These are phyloP conservation scores for Sepioteuthis lessoniana DNA, from an alignment of 2,888 invertebrate species.

Conservation along the genomic window DNA sequence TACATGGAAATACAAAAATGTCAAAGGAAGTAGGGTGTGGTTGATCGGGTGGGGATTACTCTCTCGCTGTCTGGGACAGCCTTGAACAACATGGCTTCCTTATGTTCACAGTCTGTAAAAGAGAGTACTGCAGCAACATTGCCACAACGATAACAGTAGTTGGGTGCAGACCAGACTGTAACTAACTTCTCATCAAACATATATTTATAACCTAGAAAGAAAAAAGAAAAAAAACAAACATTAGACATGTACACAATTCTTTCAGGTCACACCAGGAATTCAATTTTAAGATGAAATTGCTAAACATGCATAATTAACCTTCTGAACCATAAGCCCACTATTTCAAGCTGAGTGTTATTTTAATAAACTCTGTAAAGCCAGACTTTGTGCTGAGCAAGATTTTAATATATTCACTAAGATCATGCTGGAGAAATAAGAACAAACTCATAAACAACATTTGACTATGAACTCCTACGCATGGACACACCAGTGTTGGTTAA, in stretches of 20 bases:
- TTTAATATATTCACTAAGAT: too few relatives aligned
- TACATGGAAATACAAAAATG: constrained; percentile 34
- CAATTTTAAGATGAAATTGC: too few relatives aligned
- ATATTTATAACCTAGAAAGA: constrained; percentile 88
- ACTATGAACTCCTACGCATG: too few relatives aligned
- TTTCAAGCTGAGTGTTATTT: too few relatives aligned
- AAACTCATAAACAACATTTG: too few relatives aligned
- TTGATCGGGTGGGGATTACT: constrained; percentile 91
- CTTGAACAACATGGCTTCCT: constrained; percentile 87
- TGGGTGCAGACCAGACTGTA: constrained; percentile 99
- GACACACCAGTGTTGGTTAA: too few relatives aligned
- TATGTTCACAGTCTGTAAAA: constrained; percentile 84
- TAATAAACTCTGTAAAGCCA: too few relatives aligned
- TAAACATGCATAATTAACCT: too few relatives aligned
- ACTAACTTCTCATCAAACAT: constrained; percentile 98
- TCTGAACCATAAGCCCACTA: too few relatives aligned
- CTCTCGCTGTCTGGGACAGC: constrained; percentile 96
- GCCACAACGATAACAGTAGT: constrained; percentile 99
- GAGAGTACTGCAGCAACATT: constrained; percentile 97
- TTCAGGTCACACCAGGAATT: neutral
- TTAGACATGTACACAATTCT: neutral
- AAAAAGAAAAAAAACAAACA: neutral
- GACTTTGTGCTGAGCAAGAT: too few relatives aligned
- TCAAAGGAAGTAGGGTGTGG: constrained; percentile 96
- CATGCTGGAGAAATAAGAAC: too few relatives aligned